A percentile compares a stretch with the other conserved stretches of the same genome.
These are phyloP conservation scores for Andricus grossulariae DNA, from an alignment of 1,140 invertebrate species.

Conservation along the genomic window DNA sequence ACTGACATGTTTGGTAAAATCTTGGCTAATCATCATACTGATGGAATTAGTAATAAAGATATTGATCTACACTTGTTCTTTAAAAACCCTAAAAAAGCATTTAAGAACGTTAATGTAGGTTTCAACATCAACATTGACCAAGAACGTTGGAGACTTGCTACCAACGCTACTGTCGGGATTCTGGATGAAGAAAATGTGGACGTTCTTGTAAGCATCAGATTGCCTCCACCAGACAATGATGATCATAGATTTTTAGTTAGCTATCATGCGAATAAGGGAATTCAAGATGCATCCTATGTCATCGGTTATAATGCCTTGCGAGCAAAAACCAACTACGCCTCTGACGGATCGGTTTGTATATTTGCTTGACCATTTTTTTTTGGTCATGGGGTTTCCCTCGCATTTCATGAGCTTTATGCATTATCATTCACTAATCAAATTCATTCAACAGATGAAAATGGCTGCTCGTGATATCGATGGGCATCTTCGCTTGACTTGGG, in stretches of 20 bases:
- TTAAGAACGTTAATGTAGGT: constrained; percentile 73
- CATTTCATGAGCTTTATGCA: background rate
- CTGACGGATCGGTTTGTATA: constrained; percentile 67
- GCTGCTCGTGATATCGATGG: constrained; percentile 68
- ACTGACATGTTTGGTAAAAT: constrained; percentile 63
- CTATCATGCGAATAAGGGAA: constrained; percentile 64
- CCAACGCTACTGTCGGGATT: constrained; percentile 77
- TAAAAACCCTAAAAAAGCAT: constrained; percentile 75
- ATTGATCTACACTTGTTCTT: constrained; percentile 74
- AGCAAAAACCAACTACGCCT: constrained; percentile 71
- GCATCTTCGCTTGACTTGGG: constrained; percentile 75
- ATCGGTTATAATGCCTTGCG: constrained; percentile 75
- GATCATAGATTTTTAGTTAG: constrained; percentile 78
- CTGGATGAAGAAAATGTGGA: constrained; percentile 74
- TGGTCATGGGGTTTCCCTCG: constrained; percentile 19
- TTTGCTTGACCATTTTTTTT: constrained; percentile 29
- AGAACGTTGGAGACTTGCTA: constrained; percentile 77
- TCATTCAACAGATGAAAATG: constrained; percentile 54
- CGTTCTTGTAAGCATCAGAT: constrained; percentile 75
- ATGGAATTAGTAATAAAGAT: constrained; percentile 69
- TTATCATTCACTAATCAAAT: background rate
- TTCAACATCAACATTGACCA: constrained; percentile 76
- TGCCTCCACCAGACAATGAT: constrained; percentile 80
- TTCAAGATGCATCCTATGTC: constrained; percentile 69
- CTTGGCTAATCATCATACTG: constrained; percentile 48